Evolutionary conservation across 2,113 vertebrate genomes (phyloP).

Genomic region (Archilochus colubris): DNA sequence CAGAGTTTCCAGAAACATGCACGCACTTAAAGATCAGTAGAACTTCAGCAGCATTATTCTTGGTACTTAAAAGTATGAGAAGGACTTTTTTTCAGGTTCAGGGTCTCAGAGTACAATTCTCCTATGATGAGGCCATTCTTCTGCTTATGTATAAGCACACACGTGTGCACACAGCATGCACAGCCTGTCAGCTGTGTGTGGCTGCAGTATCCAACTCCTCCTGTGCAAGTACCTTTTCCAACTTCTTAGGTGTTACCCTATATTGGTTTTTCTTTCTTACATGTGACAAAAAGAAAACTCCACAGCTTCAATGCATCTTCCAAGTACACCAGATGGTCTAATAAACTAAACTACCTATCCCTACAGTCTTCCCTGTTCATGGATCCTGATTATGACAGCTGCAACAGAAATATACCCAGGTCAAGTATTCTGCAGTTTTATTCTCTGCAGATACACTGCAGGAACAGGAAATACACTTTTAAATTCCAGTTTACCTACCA

Average conservation of each 20-base stretch:
- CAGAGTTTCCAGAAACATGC: background rate
- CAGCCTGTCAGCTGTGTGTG: accelerated
- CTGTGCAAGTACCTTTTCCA: background rate
- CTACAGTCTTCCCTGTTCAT: background rate
- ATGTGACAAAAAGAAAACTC: background rate
- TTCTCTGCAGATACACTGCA: background rate
- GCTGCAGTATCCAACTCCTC: background rate
- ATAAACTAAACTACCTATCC: background rate
- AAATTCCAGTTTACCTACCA: background rate
- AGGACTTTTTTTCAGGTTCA: background rate
- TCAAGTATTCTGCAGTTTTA: background rate
- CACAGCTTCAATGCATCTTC: background rate
- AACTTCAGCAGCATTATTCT: background rate
- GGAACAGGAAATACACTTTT: background rate
- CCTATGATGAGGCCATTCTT: background rate
- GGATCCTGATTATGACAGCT: background rate
- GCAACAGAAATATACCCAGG: background rate
- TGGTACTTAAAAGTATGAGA: accelerated
- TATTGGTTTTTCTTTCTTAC: background rate
- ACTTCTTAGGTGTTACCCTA: background rate
- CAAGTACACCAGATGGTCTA: background rate
- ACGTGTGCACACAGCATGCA: accelerated
- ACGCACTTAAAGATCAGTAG: background rate
- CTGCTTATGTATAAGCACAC: too few species aligned
- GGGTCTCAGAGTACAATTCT: background rate